A percentile compares a stretch with the other conserved stretches of the same genome.
Conservation (phyloP, 2,797 vertebrate species). For the Clarias fuscus region DNA sequence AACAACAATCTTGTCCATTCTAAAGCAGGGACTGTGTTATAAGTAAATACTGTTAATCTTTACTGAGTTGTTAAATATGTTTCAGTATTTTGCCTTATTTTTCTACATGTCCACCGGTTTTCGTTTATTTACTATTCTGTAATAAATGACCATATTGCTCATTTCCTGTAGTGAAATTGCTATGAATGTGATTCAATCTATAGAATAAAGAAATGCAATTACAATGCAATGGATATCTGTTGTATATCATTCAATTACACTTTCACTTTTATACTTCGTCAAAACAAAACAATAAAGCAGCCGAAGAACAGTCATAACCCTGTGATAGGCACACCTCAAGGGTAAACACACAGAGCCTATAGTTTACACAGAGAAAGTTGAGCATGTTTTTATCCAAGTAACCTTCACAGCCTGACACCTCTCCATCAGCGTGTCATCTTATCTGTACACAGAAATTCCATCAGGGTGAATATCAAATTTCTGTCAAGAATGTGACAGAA, state of each 20-base stretch:
- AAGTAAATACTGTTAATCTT: constrained; percentile 52
- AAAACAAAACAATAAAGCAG: not conserved
- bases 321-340: not conserved
- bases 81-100: constrained; percentile 57
- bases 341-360: not conserved
- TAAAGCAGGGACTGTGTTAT: constrained; percentile 54
- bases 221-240: constrained; percentile 79
- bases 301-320: not conserved
- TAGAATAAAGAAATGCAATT: constrained; percentile 84
- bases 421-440: constrained; percentile 10
- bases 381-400: constrained; percentile 24
- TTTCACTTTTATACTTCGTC: not conserved
- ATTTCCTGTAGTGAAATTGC: constrained; percentile 81
- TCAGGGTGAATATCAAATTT: constrained; percentile 17
- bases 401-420: constrained; percentile 27
- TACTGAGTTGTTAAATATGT: constrained; percentile 35
- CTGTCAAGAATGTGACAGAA: constrained; percentile 1
- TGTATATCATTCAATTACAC: not conserved
- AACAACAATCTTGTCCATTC: not conserved
- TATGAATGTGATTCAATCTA: constrained; percentile 78
- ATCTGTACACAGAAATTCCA: constrained; percentile 12
- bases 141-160: constrained; percentile 69
- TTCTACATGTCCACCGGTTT: constrained; percentile 66
- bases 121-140: constrained; percentile 54
- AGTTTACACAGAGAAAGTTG: constrained; percentile 19